Evolutionary conservation across 2,888 invertebrate genomes (phyloP).

Genomic region (Eupsilia transversa): DNA sequence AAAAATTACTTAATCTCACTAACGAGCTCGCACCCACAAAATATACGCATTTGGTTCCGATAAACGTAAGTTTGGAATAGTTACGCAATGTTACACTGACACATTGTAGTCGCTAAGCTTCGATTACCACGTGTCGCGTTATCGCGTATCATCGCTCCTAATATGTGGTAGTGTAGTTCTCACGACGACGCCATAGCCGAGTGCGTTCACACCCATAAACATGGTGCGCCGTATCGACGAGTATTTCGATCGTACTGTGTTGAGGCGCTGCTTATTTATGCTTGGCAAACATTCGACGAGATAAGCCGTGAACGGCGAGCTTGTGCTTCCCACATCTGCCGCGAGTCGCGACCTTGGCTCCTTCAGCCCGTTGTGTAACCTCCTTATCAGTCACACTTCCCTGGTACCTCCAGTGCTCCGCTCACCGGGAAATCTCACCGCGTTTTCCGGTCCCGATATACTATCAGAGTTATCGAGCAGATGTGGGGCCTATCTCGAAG

Average conservation of each 20-base stretch:
- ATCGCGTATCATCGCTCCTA: conserved; percentile 78
- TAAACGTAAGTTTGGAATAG: conserved; percentile 65
- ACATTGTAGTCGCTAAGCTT: conserved; percentile 73
- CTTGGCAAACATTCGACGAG: conserved; percentile 84
- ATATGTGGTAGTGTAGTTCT: conserved; percentile 82
- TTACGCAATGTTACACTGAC: conserved; percentile 77
- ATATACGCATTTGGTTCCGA: conserved; percentile 61
- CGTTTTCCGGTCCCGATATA: conserved; percentile 88
- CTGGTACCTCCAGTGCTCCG: conserved; percentile 76
- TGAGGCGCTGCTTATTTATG: conserved; percentile 85
- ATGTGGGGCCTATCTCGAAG: conserved; percentile 69
- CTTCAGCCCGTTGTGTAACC: conserved; percentile 85
- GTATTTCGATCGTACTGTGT: conserved; percentile 74
- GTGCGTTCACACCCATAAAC: conserved; percentile 86
- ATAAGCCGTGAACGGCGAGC: conserved; percentile 87
- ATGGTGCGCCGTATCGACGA: conserved; percentile 76
- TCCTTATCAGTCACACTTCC: conserved; percentile 88
- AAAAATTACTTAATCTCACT: conserved; percentile 46
- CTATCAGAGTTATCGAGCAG: conserved; percentile 78
- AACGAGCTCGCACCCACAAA: conserved; percentile 30
- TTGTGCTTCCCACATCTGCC: conserved; percentile 90
- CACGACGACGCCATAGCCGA: conserved; percentile 81
- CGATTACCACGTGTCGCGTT: conserved; percentile 83
- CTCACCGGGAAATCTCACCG: conserved; percentile 82
- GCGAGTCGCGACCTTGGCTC: conserved; percentile 89